These are phyloP conservation scores for Odontocerum albicorne DNA, from an alignment of 2,888 invertebrate species.

Conservation along the genomic window DNA sequence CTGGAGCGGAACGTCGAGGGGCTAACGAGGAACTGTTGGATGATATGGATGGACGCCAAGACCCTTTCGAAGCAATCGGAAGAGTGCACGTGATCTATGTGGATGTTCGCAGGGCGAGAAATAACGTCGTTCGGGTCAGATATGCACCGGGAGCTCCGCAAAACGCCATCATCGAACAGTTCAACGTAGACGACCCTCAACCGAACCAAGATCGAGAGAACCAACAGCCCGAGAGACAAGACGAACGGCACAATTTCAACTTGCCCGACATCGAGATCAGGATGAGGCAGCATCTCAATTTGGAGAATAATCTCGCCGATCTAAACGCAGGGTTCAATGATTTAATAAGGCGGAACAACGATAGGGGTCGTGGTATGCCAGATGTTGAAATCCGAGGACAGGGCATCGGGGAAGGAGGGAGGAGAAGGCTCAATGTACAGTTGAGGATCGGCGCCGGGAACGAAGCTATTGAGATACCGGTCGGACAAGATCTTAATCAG, in stretches of 20 bases:
- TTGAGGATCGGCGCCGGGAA: too few species aligned
- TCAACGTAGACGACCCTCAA: neutral
- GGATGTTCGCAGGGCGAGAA: conserved; percentile 42
- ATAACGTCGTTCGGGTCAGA: conserved; percentile 40
- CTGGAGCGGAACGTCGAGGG: too few species aligned
- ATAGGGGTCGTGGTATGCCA: neutral
- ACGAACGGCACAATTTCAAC: neutral
- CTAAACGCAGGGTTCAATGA: neutral
- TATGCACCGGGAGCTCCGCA: conserved; percentile 25
- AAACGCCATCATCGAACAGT: neutral
- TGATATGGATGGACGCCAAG: neutral
- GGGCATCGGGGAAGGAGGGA: neutral
- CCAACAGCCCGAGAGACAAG: neutral
- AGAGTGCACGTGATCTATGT: conserved; percentile 43
- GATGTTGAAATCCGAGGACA: conserved; percentile 1
- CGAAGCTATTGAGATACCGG: too few species aligned
- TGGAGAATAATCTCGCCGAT: neutral
- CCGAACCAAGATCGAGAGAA: neutral
- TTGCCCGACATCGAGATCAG: conserved; percentile 1
- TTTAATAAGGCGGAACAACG: neutral
- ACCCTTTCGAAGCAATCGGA: conserved; percentile 14
- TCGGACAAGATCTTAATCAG: too few species aligned
- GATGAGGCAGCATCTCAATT: neutral
- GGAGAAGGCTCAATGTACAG: too few species aligned
- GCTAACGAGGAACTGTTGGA: neutral